Evolutionary conservation across 1,140 invertebrate species (phyloP), one percentile per base, ranked within the genome.

Genomic region (Olivierus martensii): DNA sequence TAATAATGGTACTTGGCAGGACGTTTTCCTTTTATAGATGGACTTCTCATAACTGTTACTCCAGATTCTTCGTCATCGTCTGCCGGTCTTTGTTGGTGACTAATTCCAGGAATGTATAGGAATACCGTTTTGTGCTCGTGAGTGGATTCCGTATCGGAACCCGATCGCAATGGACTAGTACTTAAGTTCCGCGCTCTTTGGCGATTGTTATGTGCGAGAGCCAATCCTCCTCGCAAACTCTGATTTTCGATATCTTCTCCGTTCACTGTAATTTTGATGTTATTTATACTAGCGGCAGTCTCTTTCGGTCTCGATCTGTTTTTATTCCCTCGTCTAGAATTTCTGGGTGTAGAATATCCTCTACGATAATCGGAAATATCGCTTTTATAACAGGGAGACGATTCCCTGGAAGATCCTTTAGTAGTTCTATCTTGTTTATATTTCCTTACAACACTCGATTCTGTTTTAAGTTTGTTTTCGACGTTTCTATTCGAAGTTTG

Each of bases 41-140:
- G 51, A 12, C 47, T 53, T 15, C 51, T 50, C n/a, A 44, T 39
- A 3, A 57, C 43, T 3, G 12, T 15, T 5, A 48, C 37, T 15
- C 39, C 48, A 34, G 49, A 52, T 1, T 48, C 41, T 15, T 57
- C 56, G 11, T 53, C 49, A 1, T 42, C 37, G 4, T 48, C 46
- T 6, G 56, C 36, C 10, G 39, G 19, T 36, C 47, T 53, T 17
- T 57, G 51, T 7, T 15, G 48, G 22, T 57, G 56, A 38, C 56
- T 57, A 5, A 57, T 42, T 9, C 56, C 56, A 12, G 56, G 56
- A 7, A 57, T 57, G 45, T 57, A 57, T 51, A 57, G 51, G n/a
- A 57, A 48, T 22, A 57, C 21, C 5, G 56, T 47, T 4, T 49
- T 47, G 3, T 49, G 47, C 12, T 22, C 21, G 10, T 44, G 41